These are phyloP conservation scores for Cantharis lateralis DNA, from an alignment of 2,888 invertebrate genomes.

Conservation along the genomic window DNA sequence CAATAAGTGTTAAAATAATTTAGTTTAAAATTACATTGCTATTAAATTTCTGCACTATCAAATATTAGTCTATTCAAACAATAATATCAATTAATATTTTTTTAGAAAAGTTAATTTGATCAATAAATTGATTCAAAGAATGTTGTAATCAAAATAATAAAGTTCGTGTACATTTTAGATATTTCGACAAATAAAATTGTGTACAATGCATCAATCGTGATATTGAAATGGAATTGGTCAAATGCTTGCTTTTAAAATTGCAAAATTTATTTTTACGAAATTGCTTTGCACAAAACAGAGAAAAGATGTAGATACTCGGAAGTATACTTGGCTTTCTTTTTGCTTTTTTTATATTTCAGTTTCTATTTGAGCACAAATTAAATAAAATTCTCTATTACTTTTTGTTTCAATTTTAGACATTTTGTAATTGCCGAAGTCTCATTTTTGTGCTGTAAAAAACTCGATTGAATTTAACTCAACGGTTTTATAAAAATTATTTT, in stretches of 20 bases:
- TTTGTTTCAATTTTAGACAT: neutral
- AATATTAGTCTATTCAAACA: neutral
- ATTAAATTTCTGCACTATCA: neutral
- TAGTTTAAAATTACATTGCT: neutral
- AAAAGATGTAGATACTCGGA: neutral
- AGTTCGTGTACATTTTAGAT: neutral
- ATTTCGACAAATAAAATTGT: neutral
- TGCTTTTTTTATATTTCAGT: neutral
- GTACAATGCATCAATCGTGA: neutral
- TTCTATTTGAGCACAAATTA: neutral
- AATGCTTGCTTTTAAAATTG: neutral
- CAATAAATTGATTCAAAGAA: neutral
- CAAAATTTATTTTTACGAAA: neutral
- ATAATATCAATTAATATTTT: neutral
- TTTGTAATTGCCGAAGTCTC: neutral
- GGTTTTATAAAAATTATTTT: neutral
- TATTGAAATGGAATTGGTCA: neutral
- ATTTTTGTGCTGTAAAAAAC: neutral
- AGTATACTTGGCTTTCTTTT: neutral
- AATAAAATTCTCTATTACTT: neutral
- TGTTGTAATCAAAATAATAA: neutral
- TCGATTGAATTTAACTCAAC: neutral
- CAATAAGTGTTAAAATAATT: conserved; percentile 4
- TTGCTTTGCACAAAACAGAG: neutral
- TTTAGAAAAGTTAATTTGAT: neutral